These are phyloP conservation scores for Acrocephalus kingi DNA, from an alignment of 2,113 vertebrate species.

Conservation along the genomic window DNA sequence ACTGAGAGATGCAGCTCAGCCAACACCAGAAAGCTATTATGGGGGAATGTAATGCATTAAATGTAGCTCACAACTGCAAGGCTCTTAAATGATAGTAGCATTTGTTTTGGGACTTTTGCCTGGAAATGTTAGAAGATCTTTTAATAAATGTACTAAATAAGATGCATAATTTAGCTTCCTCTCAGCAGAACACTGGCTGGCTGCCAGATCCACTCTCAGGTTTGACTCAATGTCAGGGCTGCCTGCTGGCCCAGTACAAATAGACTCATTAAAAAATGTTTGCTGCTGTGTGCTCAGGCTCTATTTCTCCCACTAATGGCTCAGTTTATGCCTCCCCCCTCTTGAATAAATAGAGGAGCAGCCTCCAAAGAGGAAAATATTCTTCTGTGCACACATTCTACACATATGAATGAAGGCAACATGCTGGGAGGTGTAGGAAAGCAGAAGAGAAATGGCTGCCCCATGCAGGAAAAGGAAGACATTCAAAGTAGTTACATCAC, in stretches of 20 bases:
- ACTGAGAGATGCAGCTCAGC: conserved; percentile 41
- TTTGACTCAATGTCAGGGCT: conserved; percentile 46
- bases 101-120: conserved; percentile 71
- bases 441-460: neutral
- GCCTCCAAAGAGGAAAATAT: neutral
- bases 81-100: conserved; percentile 62
- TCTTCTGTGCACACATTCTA: neutral
- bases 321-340: conserved; percentile 46
- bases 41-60: conserved; percentile 50
- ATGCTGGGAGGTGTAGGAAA: neutral
- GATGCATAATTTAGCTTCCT: conserved; percentile 71
- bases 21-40: conserved; percentile 66
- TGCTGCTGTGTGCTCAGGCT: conserved; percentile 40
- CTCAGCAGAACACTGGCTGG: neutral
- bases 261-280: conserved; percentile 69
- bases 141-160: conserved; percentile 76
- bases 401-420: neutral
- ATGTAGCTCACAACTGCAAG: conserved; percentile 38
- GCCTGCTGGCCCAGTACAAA: conserved; percentile 60
- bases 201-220: conserved; percentile 35
- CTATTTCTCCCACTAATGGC: conserved; percentile 51
- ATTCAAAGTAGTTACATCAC: neutral
- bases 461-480: neutral
- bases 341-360: conserved; percentile 37
- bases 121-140: conserved; percentile 63